Conservation (phyloP, 1,140 invertebrate species). For the Theocolax elegans region DNA sequence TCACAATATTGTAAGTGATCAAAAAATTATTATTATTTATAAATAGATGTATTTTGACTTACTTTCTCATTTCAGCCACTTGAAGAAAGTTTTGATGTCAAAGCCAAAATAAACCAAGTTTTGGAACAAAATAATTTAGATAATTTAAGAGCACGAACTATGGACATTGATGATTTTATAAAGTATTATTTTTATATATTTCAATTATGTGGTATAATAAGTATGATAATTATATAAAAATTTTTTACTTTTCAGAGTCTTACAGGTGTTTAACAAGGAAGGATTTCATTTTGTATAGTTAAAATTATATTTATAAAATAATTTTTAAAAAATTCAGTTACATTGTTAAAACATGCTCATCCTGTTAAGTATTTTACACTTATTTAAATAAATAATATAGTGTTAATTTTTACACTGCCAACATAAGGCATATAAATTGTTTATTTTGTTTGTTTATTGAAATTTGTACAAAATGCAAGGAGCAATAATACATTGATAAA, state of each 20-base stretch:
- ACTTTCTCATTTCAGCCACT: slow-evolving; percentile 74
- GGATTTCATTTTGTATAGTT: slow-evolving; percentile 88
- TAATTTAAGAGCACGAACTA: slow-evolving; percentile 87
- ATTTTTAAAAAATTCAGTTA: no score
- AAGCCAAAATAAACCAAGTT: slow-evolving; percentile 83
- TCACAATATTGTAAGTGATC: slow-evolving; percentile 84
- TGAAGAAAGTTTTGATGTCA: slow-evolving; percentile 86
- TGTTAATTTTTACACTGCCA: slow-evolving; percentile 5
- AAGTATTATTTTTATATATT: slow-evolving; percentile 63
- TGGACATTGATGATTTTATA: slow-evolving; percentile 98
- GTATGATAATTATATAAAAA: slow-evolving; percentile 3
- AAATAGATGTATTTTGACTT: slow-evolving; percentile 18
- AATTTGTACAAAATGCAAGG: slow-evolving; percentile 40
- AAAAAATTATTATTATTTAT: no score
- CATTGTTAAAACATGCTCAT: slow-evolving; percentile 13
- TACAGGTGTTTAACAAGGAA: slow-evolving; percentile 88
- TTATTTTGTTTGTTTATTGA: slow-evolving; percentile 28
- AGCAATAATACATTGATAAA: slow-evolving; percentile 36
- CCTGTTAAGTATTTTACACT: neutral
- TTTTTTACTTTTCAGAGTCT: slow-evolving; percentile 71
- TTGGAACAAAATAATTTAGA: slow-evolving; percentile 75
- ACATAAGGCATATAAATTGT: neutral
- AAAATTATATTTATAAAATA: neutral
- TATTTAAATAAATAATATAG: slow-evolving; percentile 26
- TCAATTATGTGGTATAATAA: neutral